Base-by-base conservation (phyloP, 92 coral and sea anemone species). In the Siderastrea siderea region DNA sequence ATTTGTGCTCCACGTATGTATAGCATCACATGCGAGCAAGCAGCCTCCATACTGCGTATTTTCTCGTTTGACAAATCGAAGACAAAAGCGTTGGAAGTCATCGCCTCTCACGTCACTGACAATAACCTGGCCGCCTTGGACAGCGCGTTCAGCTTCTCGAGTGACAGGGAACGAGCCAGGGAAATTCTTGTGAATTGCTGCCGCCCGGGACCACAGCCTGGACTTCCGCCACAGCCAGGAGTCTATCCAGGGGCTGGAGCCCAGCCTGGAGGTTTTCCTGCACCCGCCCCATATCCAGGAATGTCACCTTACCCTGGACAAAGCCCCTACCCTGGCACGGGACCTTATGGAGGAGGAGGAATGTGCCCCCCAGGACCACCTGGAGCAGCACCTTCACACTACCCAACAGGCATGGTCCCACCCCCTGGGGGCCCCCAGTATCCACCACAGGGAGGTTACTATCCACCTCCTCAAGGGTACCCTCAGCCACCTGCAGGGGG, bases 1-100 rank as follows among this genome's bases (percentile, higher is more conserved):
- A 83, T 90, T 67, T 90, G 93, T 79, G 83, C 85, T 45, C 87
- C 86, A 2, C 81, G 89, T 13, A 50, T 90, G 84, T 83, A 79
- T 55, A 84, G 83, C 49, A 64, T 58, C 44, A 90, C 82, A 14
- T 93, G 96, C 61, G 74, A 67, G 2, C 86, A 87, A 67, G 96
- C 84, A 14, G 93, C 88, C 16, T 43, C 84, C 8, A 75, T 93
- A 1, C 17, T 93, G 67, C 81, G 82, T 46, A 64, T 45, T 45
- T 93, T 93, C 84, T 81, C 88, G 48, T 93, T 93, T 57, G 93
- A 86, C 57, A 82, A 83, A n/a, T 53, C 51, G 13, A 93, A 90
- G 66, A 87, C 79, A 13, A 79, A 59, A 48, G 96, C 93, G 4
- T 75, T 93, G 54, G 89, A 93, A 50, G 57, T 63, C 1, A 90